These are phyloP conservation scores for Augochlorella aurata DNA, from an alignment of 2,888 invertebrate genomes.

Conservation along the genomic window DNA sequence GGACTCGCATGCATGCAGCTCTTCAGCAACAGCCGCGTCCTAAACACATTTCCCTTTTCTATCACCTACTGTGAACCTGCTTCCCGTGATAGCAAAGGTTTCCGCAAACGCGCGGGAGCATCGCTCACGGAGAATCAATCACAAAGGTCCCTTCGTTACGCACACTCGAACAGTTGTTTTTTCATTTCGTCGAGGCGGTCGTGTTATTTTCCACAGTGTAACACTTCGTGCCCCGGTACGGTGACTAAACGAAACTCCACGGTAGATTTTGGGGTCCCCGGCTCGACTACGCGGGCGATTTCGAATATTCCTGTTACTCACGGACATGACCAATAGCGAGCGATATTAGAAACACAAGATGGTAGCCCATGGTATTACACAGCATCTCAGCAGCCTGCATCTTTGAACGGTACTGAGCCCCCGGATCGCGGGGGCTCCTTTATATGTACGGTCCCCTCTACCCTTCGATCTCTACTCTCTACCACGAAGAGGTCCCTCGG, in stretches of 20 bases:
- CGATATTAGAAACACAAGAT: constrained; percentile 71
- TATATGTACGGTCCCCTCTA: constrained; percentile 75
- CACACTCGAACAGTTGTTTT: constrained; percentile 16
- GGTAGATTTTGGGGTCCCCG: constrained; percentile 20
- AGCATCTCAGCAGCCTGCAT: constrained; percentile 79
- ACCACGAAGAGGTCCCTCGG: constrained; percentile 70
- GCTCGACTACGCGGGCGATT: constrained; percentile 34
- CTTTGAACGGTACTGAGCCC: constrained; percentile 80
- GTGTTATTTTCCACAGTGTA: constrained; percentile 25
- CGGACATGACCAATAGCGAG: constrained; percentile 71
- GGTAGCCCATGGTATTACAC: constrained; percentile 74
- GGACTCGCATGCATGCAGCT: no score
- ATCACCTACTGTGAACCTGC: background rate
- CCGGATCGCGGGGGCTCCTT: constrained; percentile 78
- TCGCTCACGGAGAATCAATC: background rate
- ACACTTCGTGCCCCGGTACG: constrained; percentile 32
- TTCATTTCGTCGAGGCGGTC: no score
- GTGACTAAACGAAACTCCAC: constrained; percentile 11
- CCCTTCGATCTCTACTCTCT: constrained; percentile 47
- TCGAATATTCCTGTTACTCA: constrained; percentile 73
- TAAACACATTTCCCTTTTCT: constrained; percentile 1
- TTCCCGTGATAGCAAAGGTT: background rate
- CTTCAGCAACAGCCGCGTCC: background rate
- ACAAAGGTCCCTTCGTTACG: background rate
- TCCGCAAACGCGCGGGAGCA: background rate